phyloP scores from a whole-genome alignment of 2,888 invertebrate species.

The Pyrgus malvae region DNA sequence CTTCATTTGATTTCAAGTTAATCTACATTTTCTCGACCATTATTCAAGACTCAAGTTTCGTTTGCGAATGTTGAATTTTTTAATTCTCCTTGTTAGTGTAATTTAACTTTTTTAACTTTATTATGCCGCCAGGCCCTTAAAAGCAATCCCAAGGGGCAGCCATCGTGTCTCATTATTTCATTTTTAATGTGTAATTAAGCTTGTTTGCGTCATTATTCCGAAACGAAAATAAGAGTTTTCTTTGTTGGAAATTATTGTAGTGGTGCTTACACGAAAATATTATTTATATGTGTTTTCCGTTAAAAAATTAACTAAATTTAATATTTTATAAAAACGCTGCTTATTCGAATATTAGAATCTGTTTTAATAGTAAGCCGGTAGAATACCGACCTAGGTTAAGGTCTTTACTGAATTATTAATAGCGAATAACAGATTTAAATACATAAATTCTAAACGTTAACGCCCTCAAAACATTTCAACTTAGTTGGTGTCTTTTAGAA shows the following conservation, averaged over 20 bases:
- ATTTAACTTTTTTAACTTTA: slow-evolving; percentile 18
- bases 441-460: no score
- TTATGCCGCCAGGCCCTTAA: slow-evolving; percentile 7
- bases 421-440: no score
- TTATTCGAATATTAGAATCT: no score
- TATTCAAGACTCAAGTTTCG: slow-evolving; percentile 15
- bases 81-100: slow-evolving; percentile 18
- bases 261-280: no score
- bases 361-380: no score
- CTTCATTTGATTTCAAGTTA: slow-evolving; percentile 17
- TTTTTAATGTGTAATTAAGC: slow-evolving; percentile 16
- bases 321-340: no score
- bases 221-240: background rate
- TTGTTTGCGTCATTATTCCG: slow-evolving; percentile 11
- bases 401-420: no score
- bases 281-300: no score
- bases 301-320: no score
- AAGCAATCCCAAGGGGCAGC: slow-evolving; percentile 5
- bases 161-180: slow-evolving; percentile 12
- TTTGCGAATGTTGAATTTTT: slow-evolving; percentile 19
- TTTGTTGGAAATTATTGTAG: background rate
- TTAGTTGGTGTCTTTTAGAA: no score
- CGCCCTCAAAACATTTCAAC: no score
- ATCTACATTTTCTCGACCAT: slow-evolving; percentile 15
- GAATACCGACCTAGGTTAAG: no score